phyloP scores from a whole-genome alignment of 35 echinoderm and acorn worm genomes.

The Acanthaster planci region DNA sequence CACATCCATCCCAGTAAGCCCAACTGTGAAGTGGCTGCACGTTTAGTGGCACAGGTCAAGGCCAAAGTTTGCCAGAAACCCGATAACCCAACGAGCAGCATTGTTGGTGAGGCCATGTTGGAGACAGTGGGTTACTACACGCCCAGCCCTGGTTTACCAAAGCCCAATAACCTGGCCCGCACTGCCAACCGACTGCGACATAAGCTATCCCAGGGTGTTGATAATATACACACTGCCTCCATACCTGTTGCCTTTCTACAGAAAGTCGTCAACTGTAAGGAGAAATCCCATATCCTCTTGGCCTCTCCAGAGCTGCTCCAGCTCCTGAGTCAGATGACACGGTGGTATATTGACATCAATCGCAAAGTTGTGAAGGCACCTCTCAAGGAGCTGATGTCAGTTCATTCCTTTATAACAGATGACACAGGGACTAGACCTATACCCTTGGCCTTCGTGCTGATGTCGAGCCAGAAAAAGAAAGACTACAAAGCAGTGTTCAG shows the following conservation, averaged over 20 bases:
- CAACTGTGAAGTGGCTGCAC: too few relatives aligned
- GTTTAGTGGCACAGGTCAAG: neutral
- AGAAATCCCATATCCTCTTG: constrained; percentile 28
- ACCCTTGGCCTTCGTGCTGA: constrained; percentile 27
- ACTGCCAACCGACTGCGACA: neutral
- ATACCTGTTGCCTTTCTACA: constrained; percentile 7
- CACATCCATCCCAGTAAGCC: neutral
- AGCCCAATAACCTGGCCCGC: neutral
- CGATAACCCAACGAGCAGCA: neutral
- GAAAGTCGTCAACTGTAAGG: constrained; percentile 14
- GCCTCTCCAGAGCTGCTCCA: constrained; percentile 19
- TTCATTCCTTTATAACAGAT: constrained; percentile 23
- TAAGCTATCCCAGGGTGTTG: neutral
- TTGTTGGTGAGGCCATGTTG: neutral
- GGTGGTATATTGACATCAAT: constrained; percentile 46
- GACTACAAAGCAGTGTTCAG: constrained; percentile 32
- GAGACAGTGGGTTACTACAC: neutral
- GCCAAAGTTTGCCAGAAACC: neutral
- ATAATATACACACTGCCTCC: neutral
- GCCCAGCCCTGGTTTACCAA: neutral
- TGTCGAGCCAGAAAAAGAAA: constrained; percentile 24
- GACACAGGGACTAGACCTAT: neutral
- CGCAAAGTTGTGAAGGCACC: constrained; percentile 20
- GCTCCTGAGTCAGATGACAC: constrained; percentile 11
- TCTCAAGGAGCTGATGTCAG: constrained; percentile 9